Percentiles rank a stretch among this genome's conserved stretches.
phyloP scores from a whole-genome alignment of 1,140 invertebrate species.

The Maniola jurtina region DNA sequence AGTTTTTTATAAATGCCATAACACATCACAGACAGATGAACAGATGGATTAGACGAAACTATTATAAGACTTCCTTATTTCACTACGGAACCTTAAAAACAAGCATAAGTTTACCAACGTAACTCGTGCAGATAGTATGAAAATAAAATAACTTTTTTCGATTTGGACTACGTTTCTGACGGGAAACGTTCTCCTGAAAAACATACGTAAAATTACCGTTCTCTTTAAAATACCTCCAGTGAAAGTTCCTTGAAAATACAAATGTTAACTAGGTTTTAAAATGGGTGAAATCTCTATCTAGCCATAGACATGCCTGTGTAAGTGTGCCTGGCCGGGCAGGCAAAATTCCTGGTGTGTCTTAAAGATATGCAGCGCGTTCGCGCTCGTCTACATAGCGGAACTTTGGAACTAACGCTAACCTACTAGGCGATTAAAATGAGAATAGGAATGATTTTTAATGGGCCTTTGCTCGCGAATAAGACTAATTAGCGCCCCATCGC shows the following conservation, averaged over 20 bases:
- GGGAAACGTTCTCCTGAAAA: neutral
- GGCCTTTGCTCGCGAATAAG: no score
- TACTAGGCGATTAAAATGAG: no score
- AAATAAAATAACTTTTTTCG: no score
- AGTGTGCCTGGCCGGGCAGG: neutral
- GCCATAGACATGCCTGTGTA: neutral
- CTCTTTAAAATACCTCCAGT: neutral
- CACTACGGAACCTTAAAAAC: no score
- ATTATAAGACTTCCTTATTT: no score
- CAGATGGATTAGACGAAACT: no score
- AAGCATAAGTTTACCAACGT: no score
- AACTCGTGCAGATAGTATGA: no score
- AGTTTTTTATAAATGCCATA: no score
- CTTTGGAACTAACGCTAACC: neutral
- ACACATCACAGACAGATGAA: no score
- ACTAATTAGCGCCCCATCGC: no score
- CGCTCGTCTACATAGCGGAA: neutral
- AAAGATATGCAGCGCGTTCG: neutral
- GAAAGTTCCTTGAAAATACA: neutral
- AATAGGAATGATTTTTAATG: no score
- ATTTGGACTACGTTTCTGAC: neutral
- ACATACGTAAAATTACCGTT: slow-evolving; percentile 1
- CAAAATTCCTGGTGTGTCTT: slow-evolving; percentile 1
- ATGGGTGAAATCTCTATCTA: neutral
- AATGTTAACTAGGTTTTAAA: slow-evolving; percentile 9